Evolutionary conservation across 2,113 vertebrate species (phyloP), one percentile per base, ranked within the genome.

Genomic region (Cavia porcellus): DNA sequence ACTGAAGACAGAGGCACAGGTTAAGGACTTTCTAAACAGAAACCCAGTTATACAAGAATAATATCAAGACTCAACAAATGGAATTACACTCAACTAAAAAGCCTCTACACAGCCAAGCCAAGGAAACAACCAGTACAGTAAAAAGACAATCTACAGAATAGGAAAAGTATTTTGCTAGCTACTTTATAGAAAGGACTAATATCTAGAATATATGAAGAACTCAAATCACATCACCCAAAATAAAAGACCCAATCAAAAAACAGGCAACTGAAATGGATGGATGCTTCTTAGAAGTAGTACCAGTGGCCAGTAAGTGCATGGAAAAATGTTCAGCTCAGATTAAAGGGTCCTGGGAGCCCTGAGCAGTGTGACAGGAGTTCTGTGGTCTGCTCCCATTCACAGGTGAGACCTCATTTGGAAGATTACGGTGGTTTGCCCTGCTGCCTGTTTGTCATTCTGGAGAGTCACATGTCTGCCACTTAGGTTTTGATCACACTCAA

Each of bases 401-500:
- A 50, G 45, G 72, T 15, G 17, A 79, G 72, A 24, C 52, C 89
- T 70, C 70, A 66, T 35, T 25, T 52, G 45, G 66, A 55, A 30
- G 62, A 86, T 84, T 66, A 38, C 64, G 20, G 55, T 74, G 52
- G 38, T 59, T 68, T 87, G 6, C 66, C 32, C 47, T 93, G 83
- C 25, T 85, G 12, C 35, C 57, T 88, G 2, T 55, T 90, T 50
- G 1, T 75, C 57, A 42, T 52, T 89, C 24, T 57, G 24, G 15
- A 75, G 32, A 64, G 66, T 75, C 64, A 61, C 7, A 42, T n/a
- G 52, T 9, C 25, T 35, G 59, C 1, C 15, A 12, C 72, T 92
- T 90, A 66, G 35, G 68, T 96, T 89, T 52, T 89, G 72, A 83
- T 83, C 79, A 74, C 64, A 68, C 84, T 55, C 87, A 57, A 92